Percentiles rank a stretch among this genome's conserved stretches.
Evolutionary conservation across 2,113 vertebrate species (phyloP).

Genomic region (Machaerirhynchus nigripectus): DNA sequence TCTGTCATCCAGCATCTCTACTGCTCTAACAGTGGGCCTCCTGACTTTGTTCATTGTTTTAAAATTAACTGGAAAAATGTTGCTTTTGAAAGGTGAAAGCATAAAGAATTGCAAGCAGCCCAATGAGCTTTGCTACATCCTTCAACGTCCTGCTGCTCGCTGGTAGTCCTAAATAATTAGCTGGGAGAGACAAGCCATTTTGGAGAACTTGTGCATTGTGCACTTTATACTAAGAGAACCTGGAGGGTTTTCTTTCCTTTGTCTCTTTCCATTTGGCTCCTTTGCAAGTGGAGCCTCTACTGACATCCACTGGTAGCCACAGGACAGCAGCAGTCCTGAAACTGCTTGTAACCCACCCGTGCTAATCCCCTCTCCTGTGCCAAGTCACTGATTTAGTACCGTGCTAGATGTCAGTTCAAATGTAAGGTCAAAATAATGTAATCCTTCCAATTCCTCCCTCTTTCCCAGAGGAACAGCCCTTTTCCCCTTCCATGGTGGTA

Average conservation of each 20-base stretch:
- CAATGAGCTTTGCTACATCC: not conserved
- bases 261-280: conserved; percentile 16
- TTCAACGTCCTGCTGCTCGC: not conserved
- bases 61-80: conserved; percentile 8
- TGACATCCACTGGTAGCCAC: conserved; percentile 66
- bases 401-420: conserved; percentile 45
- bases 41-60: conserved; percentile 4
- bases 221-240: not conserved
- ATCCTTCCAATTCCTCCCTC: conserved; percentile 35
- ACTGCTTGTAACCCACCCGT: not conserved
- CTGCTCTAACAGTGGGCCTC: not conserved
- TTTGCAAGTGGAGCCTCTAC: conserved; percentile 34
- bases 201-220: not conserved
- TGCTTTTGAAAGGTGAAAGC: conserved; percentile 30
- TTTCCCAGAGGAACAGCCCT: conserved; percentile 10
- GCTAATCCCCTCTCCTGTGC: conserved; percentile 29
- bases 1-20: not conserved
- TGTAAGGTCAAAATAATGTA: conserved; percentile 59
- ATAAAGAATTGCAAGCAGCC: conserved; percentile 13
- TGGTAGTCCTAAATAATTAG: not conserved
- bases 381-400: conserved; percentile 60
- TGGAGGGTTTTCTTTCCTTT: conserved; percentile 13
- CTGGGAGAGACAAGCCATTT: not conserved
- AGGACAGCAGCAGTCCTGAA: not conserved
- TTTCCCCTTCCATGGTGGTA: conserved; percentile 28